Evolutionary conservation across 2,113 vertebrate species (phyloP), one percentile per base, ranked within the genome.

Genomic region (Hystrix cristata): DNA sequence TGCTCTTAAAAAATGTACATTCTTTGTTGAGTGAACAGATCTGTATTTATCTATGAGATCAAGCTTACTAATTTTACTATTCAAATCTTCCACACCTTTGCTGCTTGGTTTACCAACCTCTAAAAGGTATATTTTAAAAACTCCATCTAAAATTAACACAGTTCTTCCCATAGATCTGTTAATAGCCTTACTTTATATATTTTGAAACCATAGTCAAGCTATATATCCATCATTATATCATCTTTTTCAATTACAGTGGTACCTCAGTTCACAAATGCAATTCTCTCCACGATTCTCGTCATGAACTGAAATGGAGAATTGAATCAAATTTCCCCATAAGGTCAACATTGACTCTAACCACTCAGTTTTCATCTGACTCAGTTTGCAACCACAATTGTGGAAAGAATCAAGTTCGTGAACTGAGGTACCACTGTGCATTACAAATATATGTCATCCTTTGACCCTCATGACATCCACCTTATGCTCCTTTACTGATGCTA

Each of bases 1-100:
- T 53, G 74, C 43, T 72, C 72, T 79, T 96, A n/a, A 94, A 94
- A 76, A 96, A 81, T n/a, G 43, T 91, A n/a, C 79, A 69, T 55
- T 72, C 53, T 91, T 67, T 72, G 43, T 57, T 87, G 46, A 91
- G 16, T 90, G 46, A 87, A 97, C 86, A 83, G 46, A 90, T 87
- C 29, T 71, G 19, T 82, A 82, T 79, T 89, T 95, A 91, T 62
- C 25, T 83, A 64, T 27, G 74, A 92, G 57, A 53, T 83, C 80
- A 94, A 93, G n/a, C 43, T 64, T 57, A 55, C 69, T 84, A 62
- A 81, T 83, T 60, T 80, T 83, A 64, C 59, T 72, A 43, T 57
- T 91, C 25, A 89, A 64, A 64, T 83, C 13, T 85, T 94, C 78
- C 74, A 51, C 14, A 76, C 60, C 71, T 95, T 59, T 87, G 5